A percentile compares a stretch with the other conserved stretches of the same genome.
Conservation (phyloP, 2,888 invertebrate genomes). For the Dryobota labecula region DNA sequence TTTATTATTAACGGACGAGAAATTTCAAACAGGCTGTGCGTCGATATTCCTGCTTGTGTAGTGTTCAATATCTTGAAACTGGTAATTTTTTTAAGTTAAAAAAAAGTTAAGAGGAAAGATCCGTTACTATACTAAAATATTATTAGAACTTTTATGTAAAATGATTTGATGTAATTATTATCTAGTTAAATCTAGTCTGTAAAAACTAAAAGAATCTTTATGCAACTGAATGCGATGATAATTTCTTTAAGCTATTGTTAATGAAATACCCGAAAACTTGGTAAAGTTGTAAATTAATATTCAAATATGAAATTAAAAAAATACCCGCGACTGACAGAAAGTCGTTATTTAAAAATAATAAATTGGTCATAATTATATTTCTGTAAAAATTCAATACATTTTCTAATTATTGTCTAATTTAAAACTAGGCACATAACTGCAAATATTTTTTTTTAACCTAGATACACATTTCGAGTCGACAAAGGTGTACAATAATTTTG, state of each 20-base stretch:
- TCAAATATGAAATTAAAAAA: neutral
- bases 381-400: neutral
- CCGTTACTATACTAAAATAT: neutral
- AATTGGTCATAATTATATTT: neutral
- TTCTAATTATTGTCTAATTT: neutral
- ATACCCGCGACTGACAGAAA: neutral
- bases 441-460: no score
- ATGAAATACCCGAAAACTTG: neutral
- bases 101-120: neutral
- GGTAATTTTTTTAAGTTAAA: neutral
- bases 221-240: neutral
- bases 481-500: neutral
- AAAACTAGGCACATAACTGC: neutral
- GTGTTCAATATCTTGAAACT: neutral
- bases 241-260: neutral
- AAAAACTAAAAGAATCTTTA: neutral
- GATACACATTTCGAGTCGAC: neutral
- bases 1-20: no score
- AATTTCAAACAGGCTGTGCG: no score
- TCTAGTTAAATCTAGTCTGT: constrained; percentile 27
- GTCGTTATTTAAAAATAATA: neutral
- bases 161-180: constrained; percentile 9
- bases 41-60: no score
- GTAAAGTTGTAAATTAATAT: neutral
- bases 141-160: constrained; percentile 3